Evolutionary conservation across 2,113 vertebrate genomes (phyloP).

Genomic region (Pelvicachromis taeniatus): DNA sequence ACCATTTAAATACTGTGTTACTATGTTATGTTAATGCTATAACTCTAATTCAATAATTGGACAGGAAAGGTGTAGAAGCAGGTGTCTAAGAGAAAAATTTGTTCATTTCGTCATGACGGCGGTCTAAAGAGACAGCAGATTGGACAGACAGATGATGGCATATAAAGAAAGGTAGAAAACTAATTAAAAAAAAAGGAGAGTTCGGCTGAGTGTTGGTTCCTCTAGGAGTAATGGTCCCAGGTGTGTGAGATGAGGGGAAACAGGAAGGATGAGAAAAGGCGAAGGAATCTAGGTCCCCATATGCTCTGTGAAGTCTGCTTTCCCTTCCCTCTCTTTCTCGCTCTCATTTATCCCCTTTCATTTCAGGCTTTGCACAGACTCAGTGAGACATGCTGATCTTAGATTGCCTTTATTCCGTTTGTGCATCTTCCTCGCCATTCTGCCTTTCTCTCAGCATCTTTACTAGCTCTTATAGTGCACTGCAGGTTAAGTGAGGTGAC

Average conservation of each 20-base stretch:
- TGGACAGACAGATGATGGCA: constrained; percentile 1
- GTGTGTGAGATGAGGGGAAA: constrained; percentile 32
- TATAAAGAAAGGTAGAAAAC: constrained; percentile 15
- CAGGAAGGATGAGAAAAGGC: not conserved
- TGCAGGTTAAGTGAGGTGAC: constrained; percentile 31
- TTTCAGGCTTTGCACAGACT: not conserved
- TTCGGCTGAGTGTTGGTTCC: constrained; percentile 50
- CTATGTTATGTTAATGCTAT: not conserved
- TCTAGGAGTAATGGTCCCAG: constrained; percentile 40
- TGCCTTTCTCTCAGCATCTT: not conserved
- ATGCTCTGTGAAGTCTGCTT: constrained; percentile 34
- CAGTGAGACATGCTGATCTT: not conserved
- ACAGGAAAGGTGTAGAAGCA: not conserved
- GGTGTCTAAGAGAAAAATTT: not conserved
- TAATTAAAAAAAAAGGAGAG: constrained; percentile 43
- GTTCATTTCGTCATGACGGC: not conserved
- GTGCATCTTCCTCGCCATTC: not conserved
- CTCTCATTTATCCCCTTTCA: constrained; percentile 10
- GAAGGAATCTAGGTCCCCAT: constrained; percentile 23
- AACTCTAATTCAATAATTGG: not conserved
- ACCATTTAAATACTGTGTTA: not conserved
- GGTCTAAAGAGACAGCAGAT: not conserved
- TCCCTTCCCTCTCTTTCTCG: not conserved
- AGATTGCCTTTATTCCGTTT: not conserved
- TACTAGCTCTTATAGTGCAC: not conserved